Conservation (phyloP, 1,140 invertebrate species). For the Eciton burchellii region DNA sequence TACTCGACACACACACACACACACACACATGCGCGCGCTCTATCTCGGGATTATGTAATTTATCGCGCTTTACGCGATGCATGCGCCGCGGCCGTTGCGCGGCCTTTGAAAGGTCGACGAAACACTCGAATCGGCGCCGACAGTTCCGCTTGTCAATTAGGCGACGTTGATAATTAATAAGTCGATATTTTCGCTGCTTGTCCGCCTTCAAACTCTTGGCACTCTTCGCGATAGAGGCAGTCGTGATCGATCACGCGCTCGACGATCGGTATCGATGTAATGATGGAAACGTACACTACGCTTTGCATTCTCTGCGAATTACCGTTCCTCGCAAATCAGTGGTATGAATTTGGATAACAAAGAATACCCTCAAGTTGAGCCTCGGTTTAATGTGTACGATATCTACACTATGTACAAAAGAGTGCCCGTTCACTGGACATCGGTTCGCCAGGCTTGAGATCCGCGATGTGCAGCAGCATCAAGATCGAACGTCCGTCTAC, state of each 20-base stretch:
- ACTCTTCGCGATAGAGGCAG: constrained; percentile 7
- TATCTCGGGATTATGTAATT: constrained; percentile 6
- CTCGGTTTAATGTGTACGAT: too few relatives aligned
- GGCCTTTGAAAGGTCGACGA: background rate
- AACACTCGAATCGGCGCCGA: background rate
- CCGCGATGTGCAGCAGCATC: too few relatives aligned
- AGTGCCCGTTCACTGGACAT: too few relatives aligned
- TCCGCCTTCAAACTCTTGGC: constrained; percentile 43
- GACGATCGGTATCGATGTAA: constrained; percentile 22
- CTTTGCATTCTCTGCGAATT: constrained; percentile 48
- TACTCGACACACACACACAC: too few relatives aligned
- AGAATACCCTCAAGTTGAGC: too few relatives aligned
- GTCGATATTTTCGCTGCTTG: constrained; percentile 46
- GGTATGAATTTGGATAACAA: too few relatives aligned
- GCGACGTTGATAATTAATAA: constrained; percentile 58
- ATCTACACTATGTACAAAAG: too few relatives aligned
- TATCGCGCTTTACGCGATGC: background rate
- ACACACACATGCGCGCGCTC: too few relatives aligned
- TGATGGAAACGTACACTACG: constrained; percentile 17
- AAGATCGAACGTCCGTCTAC: too few relatives aligned
- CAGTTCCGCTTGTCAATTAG: constrained; percentile 63
- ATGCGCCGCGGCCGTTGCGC: background rate
- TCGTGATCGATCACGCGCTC: constrained; percentile 31
- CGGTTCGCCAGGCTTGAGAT: too few relatives aligned
- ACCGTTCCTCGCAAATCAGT: background rate